A percentile compares a stretch with the other conserved stretches of the same genome.
phyloP scores from a whole-genome alignment of 2,888 invertebrate genomes.

The Morinoia aosen region DNA sequence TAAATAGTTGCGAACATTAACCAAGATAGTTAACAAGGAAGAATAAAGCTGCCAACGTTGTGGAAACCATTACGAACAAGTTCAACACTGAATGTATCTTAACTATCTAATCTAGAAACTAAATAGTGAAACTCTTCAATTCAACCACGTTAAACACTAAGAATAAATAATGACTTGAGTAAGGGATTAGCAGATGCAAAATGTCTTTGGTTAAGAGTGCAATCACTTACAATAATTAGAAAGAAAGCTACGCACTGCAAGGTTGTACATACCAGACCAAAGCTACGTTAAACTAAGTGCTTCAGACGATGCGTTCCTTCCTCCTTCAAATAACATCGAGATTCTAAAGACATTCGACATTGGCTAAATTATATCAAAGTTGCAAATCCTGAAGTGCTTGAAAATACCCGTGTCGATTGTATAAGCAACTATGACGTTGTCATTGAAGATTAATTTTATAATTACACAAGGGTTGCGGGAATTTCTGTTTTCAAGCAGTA shows the following conservation, averaged over 20 bases:
- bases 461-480: not conserved
- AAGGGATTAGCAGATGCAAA: conserved; percentile 35
- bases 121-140: conserved; percentile 2
- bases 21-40: not conserved
- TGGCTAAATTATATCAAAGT: not conserved
- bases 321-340: not conserved
- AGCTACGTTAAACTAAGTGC: conserved; percentile 20
- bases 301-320: not conserved
- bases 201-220: conserved; percentile 48
- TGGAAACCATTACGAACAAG: not conserved
- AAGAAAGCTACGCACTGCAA: not conserved
- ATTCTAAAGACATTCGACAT: not conserved
- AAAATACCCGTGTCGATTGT: not conserved
- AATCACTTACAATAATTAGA: not conserved
- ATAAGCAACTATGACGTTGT: not conserved
- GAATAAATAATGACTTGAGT: conserved; percentile 28
- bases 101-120: not conserved
- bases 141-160: conserved; percentile 14
- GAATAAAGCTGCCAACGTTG: not conserved
- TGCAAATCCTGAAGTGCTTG: not conserved
- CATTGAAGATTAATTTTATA: not conserved
- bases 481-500: not conserved
- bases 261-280: not conserved
- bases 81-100: not conserved
- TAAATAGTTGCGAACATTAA: not conserved